Percentiles rank a stretch among this genome's conserved stretches.
These are phyloP conservation scores for Entomyzon cyanotis DNA, from an alignment of 2,113 vertebrate species.

Conservation along the genomic window DNA sequence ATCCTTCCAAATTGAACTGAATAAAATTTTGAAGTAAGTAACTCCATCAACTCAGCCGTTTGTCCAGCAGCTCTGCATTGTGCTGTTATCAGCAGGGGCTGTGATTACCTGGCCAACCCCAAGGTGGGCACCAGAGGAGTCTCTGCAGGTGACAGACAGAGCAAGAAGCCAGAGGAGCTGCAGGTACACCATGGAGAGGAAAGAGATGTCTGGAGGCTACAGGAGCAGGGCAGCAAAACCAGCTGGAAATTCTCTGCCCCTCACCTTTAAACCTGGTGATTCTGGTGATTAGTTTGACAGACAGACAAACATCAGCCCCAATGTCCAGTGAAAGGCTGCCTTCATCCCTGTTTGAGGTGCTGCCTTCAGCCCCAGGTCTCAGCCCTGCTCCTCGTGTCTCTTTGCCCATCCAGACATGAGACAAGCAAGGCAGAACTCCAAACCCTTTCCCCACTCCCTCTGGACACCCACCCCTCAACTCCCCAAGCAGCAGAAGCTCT, in stretches of 20 bases:
- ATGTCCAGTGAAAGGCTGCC: background rate
- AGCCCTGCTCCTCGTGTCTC: fast-evolving
- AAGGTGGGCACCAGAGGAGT: background rate
- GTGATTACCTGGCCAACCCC: background rate
- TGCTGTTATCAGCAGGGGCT: background rate
- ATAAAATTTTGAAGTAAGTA: background rate
- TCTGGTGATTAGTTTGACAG: too few relatives aligned
- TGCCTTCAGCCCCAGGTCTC: background rate
- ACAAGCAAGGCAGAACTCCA: background rate
- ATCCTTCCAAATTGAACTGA: background rate
- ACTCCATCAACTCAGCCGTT: background rate
- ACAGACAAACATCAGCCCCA: background rate
- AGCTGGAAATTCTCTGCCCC: background rate
- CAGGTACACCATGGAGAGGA: background rate
- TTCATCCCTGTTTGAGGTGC: fast-evolving
- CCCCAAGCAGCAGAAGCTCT: background rate
- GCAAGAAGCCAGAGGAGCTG: background rate
- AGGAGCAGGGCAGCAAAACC: background rate
- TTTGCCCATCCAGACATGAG: background rate
- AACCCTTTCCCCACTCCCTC: background rate
- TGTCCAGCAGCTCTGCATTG: background rate
- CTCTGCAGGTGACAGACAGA: background rate
- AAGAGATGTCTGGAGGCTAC: background rate
- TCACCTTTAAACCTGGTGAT: background rate
- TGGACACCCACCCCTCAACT: background rate